Evolutionary conservation across 2,888 invertebrate genomes (phyloP).

Genomic region (Lysandra coridon): DNA sequence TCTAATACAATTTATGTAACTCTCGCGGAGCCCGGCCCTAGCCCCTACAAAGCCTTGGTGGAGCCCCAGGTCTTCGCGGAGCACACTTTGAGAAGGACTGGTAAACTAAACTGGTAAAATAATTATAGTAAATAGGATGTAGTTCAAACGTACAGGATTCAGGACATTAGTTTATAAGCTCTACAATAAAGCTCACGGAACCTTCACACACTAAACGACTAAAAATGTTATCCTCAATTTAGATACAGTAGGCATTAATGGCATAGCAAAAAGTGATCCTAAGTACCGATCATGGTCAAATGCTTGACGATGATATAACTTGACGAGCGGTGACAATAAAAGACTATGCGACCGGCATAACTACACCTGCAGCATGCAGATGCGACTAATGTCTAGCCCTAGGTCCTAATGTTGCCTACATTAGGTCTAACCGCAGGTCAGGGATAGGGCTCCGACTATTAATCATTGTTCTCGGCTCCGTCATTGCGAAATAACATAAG

Average conservation of each 20-base stretch:
- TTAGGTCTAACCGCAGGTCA: constrained; percentile 39
- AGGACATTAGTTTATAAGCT: neutral
- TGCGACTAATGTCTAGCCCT: constrained; percentile 11
- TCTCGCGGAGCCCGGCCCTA: too few species aligned
- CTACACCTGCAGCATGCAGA: constrained; percentile 35
- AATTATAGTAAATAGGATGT: too few species aligned
- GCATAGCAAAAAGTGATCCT: neutral
- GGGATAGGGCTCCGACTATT: constrained; percentile 42
- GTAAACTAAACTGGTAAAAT: too few species aligned
- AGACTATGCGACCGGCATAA: constrained; percentile 45
- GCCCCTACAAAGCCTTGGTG: too few species aligned
- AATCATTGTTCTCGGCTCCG: constrained; percentile 31
- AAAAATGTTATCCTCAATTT: neutral
- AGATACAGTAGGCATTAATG: neutral
- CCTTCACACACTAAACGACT: neutral
- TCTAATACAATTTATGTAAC: too few species aligned
- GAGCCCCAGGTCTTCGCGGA: too few species aligned
- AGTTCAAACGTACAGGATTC: too few species aligned
- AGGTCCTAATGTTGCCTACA: constrained; percentile 14
- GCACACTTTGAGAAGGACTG: too few species aligned
- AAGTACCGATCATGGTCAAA: constrained; percentile 3
- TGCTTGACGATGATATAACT: constrained; percentile 27
- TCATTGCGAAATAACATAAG: constrained; percentile 36
- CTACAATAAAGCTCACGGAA: neutral
- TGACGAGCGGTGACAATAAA: constrained; percentile 40